Conservation (phyloP, 2,113 vertebrate genomes). For the Oncorhynchus gorbuscha region DNA sequence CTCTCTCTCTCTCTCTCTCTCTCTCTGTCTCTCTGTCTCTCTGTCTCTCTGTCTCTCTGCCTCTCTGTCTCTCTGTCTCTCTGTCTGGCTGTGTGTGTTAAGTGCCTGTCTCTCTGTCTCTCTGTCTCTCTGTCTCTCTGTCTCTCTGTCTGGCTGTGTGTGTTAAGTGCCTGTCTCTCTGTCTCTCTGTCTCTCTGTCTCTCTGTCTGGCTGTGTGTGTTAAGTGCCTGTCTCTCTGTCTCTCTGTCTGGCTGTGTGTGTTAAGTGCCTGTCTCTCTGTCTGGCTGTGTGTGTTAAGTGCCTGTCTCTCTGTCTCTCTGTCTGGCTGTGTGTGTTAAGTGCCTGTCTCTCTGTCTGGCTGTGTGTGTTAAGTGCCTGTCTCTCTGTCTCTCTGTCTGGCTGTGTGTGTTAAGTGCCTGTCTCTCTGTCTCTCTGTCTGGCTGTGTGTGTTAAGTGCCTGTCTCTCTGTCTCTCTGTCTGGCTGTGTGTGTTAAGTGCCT, state of each 20-base stretch:
- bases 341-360: constrained; percentile 35
- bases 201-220: constrained; percentile 47
- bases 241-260: too few species aligned
- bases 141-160: constrained; percentile 43
- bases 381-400: too few species aligned
- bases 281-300: constrained; percentile 69
- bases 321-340: constrained; percentile 4
- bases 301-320: too few species aligned
- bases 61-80: too few species aligned
- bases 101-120: constrained; percentile 58
- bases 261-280: constrained; percentile 7
- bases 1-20: too few species aligned
- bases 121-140: too few species aligned
- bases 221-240: too few species aligned
- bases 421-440: constrained; percentile 20
- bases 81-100: constrained; percentile 58
- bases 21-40: constrained; percentile 26
- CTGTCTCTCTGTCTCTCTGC: neutral
- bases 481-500: constrained; percentile 2
- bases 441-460: constrained; percentile 71
- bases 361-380: constrained; percentile 71
- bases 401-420: constrained; percentile 6
- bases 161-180: constrained; percentile 65
- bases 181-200: neutral
- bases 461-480: too few species aligned